Percentiles rank a stretch among this genome's conserved stretches.
Evolutionary conservation across 2,888 invertebrate genomes (phyloP).

Genomic region (Cephus nigrinus): DNA sequence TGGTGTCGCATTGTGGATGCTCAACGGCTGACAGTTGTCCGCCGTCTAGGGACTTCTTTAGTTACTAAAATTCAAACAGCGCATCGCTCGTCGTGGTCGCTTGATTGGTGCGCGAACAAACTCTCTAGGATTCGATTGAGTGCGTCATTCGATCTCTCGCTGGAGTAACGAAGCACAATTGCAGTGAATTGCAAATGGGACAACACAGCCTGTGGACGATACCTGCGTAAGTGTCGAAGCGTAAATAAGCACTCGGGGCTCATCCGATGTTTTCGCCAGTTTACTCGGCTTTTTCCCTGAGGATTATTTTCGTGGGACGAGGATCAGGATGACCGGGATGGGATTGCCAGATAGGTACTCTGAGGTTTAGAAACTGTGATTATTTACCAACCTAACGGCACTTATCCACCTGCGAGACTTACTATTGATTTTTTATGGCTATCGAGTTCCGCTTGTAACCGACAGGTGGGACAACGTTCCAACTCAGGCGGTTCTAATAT

Average conservation of each 20-base stretch:
- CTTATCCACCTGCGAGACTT: constrained; percentile 52
- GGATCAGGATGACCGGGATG: constrained; percentile 9
- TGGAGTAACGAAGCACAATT: neutral
- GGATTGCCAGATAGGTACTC: neutral
- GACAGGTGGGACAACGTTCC: constrained; percentile 50
- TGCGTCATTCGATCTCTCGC: neutral
- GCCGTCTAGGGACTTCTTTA: neutral
- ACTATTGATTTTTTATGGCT: constrained; percentile 52
- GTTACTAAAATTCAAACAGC: neutral
- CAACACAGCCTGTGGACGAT: neutral
- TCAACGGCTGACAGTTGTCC: neutral
- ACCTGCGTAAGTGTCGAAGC: constrained; percentile 41
- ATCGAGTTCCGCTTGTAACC: constrained; percentile 41
- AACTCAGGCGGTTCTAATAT: neutral
- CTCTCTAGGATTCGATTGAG: neutral
- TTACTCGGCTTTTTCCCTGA: constrained; percentile 24
- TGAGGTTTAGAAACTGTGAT: constrained; percentile 24
- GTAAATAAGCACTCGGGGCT: constrained; percentile 42
- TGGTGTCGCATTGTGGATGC: neutral
- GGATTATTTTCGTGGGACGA: constrained; percentile 37
- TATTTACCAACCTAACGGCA: constrained; percentile 36
- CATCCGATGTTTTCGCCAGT: constrained; percentile 49
- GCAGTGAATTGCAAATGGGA: neutral
- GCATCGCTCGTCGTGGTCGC: neutral
- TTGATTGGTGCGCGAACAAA: neutral